These are phyloP conservation scores for Congeria kusceri DNA, from an alignment of 2,888 invertebrate genomes.

Conservation along the genomic window DNA sequence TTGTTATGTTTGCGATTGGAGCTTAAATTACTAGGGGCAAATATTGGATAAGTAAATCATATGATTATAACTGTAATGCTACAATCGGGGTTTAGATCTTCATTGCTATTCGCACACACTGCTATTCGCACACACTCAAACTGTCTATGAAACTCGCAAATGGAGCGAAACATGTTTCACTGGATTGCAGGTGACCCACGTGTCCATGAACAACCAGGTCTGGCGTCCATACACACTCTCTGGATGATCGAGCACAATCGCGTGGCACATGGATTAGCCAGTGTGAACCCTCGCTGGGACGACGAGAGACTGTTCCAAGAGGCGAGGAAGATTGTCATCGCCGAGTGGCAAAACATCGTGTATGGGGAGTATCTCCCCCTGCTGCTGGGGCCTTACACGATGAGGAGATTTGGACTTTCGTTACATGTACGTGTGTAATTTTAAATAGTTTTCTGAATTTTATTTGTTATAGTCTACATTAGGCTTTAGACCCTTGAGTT, in stretches of 20 bases:
- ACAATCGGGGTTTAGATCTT: too few species aligned
- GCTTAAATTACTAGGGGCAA: too few species aligned
- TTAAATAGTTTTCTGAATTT: too few species aligned
- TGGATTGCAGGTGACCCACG: constrained; percentile 60
- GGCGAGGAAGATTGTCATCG: constrained; percentile 87
- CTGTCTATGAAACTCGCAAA: too few species aligned
- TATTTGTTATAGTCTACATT: too few species aligned
- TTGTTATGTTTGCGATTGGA: too few species aligned
- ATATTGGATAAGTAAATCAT: too few species aligned
- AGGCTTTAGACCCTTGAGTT: too few species aligned
- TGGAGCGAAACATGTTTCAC: too few species aligned
- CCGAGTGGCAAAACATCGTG: constrained; percentile 76
- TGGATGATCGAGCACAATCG: constrained; percentile 64
- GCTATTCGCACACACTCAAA: too few species aligned
- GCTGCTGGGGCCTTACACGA: constrained; percentile 12
- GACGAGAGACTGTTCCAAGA: constrained; percentile 87
- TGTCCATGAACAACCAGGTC: constrained; percentile 65
- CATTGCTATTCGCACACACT: too few species aligned
- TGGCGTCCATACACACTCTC: constrained; percentile 58
- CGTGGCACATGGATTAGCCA: constrained; percentile 41
- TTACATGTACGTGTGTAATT: not conserved
- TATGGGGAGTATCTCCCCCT: constrained; percentile 78
- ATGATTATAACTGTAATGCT: not conserved
- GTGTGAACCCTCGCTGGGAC: constrained; percentile 47
- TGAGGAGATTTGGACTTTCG: constrained; percentile 2